phyloP scores from a whole-genome alignment of 2,888 invertebrate species.

The Lycia hirtaria region DNA sequence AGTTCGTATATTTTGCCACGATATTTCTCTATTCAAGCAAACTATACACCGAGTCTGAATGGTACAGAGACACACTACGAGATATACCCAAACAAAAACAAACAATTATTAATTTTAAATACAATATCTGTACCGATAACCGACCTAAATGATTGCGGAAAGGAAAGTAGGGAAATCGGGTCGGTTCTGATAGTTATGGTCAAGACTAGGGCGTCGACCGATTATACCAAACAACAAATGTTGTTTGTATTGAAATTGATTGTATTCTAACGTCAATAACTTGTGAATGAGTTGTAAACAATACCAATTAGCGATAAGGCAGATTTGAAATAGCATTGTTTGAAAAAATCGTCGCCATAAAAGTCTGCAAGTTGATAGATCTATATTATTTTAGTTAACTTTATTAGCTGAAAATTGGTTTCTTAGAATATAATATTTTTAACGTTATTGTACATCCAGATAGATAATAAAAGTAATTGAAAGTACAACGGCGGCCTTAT shows the following conservation, averaged over 20 bases:
- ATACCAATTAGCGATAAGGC: neutral
- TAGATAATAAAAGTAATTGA: too few relatives aligned
- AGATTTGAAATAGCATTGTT: too few relatives aligned
- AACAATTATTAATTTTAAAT: neutral
- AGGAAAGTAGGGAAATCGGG: constrained; percentile 1
- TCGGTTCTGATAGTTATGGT: neutral
- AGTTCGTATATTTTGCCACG: too few relatives aligned
- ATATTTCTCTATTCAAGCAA: too few relatives aligned
- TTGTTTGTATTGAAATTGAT: neutral
- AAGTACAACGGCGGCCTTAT: too few relatives aligned
- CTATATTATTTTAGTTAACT: too few relatives aligned
- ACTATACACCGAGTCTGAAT: too few relatives aligned
- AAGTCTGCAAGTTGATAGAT: too few relatives aligned
- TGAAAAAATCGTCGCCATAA: too few relatives aligned
- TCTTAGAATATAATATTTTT: too few relatives aligned
- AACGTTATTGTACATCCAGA: too few relatives aligned
- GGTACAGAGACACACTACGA: neutral
- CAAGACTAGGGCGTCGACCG: constrained; percentile 5
- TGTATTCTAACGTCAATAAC: constrained; percentile 1
- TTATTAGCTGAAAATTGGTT: too few relatives aligned
- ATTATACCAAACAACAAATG: neutral
- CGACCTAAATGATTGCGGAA: neutral
- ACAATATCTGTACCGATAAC: neutral
- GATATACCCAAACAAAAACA: neutral
- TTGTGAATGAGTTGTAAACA: neutral